These are phyloP conservation scores for Lymantria monacha DNA, from an alignment of 2,888 invertebrate species.

Conservation along the genomic window DNA sequence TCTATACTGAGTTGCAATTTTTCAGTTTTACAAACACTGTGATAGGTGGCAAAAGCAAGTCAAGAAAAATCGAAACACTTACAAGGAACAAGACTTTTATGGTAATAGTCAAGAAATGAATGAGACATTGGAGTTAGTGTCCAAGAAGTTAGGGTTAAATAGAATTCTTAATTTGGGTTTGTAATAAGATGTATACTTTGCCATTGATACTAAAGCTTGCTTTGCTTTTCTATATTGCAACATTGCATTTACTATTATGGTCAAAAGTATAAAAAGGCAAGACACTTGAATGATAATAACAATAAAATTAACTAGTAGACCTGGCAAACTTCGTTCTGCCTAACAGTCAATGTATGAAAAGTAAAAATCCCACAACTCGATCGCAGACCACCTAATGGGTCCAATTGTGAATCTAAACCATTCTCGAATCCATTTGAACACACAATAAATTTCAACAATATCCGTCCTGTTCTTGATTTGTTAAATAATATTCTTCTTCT, in stretches of 20 bases:
- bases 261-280: neutral
- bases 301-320: too few species aligned
- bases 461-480: too few species aligned
- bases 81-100: slow-evolving; percentile 81
- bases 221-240: slow-evolving; percentile 53
- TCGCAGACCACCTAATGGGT: too few species aligned
- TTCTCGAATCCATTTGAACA: too few species aligned
- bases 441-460: too few species aligned
- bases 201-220: slow-evolving; percentile 41
- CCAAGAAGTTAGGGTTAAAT: slow-evolving; percentile 82
- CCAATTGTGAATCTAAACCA: too few species aligned
- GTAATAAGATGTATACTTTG: slow-evolving; percentile 43
- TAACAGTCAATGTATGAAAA: too few species aligned
- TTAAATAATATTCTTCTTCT: too few species aligned
- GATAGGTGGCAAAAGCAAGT: slow-evolving; percentile 86
- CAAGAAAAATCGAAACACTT: slow-evolving; percentile 84
- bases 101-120: slow-evolving; percentile 79
- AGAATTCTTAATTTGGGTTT: slow-evolving; percentile 75
- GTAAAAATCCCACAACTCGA: too few species aligned
- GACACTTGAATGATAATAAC: too few species aligned
- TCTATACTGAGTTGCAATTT: slow-evolving; percentile 58
- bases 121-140: slow-evolving; percentile 80
- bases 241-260: slow-evolving; percentile 1
- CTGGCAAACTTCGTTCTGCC: too few species aligned
- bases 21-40: slow-evolving; percentile 91